Evolutionary conservation across 2,888 invertebrate species (phyloP), one percentile per base, ranked within the genome.

Genomic region (Conus canariensis): DNA sequence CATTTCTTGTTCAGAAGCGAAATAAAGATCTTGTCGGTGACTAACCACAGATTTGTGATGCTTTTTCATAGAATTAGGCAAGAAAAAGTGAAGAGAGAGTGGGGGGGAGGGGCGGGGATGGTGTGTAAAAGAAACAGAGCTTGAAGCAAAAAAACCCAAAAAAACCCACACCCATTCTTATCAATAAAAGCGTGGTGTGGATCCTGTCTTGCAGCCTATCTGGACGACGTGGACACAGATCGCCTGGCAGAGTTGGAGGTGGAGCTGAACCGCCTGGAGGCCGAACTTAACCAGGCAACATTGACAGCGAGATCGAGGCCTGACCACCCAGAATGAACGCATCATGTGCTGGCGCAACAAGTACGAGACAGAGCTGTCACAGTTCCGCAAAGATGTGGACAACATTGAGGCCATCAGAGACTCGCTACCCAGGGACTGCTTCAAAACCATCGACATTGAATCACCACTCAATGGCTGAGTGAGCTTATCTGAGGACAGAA

Each of bases 161-260:
- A 45, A 45, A 4, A 1, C 2, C 2, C 45, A 45, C 45, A 45
- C 45, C 45, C 45, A 45, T 45, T 45, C 45, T 45, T 4, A 45
- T 45, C 45, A 4, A 45, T 45, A 45, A 45, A 45, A 45, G 45
- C 45, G 3, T 45, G 45, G 45, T 45, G 45, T 45, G 45, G 45
- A 45, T 45, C 45, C 45, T 45, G 45, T 45, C 45, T 3, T 30
- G 30, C 92, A 94, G 94, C 92, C 58, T 93, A 93, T 64, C 82
- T 94, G 80, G 92, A 92, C 22, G 92, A 92, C 56, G 93, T 94
- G 19, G 94, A 95, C 91, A 92, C 93, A 12, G 92, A 92, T 10
- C 96, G 96, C 67, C 93, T 97, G 90, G 95, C 96, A 60, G 94
- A 95, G 22, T 93, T 97, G 90, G 97, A 97, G 93, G 85, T 88